These are phyloP conservation scores for Cyanocitta stelleri DNA, from an alignment of 2,113 vertebrate genomes.

Conservation along the genomic window DNA sequence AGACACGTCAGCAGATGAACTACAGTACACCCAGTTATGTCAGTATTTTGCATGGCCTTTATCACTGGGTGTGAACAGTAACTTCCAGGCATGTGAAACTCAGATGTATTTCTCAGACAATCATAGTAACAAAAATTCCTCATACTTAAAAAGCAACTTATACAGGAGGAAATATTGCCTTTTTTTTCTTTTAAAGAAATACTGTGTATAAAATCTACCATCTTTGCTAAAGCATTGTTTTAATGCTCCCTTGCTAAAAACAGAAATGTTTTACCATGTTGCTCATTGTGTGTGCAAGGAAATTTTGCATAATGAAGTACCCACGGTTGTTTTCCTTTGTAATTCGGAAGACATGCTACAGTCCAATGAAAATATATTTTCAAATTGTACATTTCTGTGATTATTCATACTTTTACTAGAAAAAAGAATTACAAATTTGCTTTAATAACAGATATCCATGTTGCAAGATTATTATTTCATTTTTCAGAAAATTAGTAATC, in stretches of 20 bases:
- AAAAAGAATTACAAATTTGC: not conserved
- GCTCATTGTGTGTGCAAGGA: not conserved
- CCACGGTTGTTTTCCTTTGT: not conserved
- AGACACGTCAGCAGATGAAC: constrained; percentile 52
- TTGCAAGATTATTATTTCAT: not conserved
- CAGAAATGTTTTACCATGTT: not conserved
- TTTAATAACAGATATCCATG: not conserved
- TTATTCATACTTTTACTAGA: not conserved
- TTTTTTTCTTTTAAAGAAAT: not conserved
- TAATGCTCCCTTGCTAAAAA: not conserved
- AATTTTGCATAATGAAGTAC: not conserved
- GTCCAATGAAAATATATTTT: not conserved
- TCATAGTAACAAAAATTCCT: not conserved
- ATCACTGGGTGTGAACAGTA: constrained; percentile 60
- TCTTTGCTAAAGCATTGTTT: not conserved
- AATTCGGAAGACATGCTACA: not conserved
- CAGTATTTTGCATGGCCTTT: constrained; percentile 60
- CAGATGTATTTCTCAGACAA: constrained; percentile 4
- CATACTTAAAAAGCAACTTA: not conserved
- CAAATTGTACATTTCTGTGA: not conserved
- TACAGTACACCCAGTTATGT: constrained; percentile 66
- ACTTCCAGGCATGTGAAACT: constrained; percentile 49
- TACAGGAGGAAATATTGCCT: not conserved
- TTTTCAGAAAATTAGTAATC: not conserved
- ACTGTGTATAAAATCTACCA: not conserved